Conservation (phyloP, 2,888 invertebrate species). For the Lasioglossum leucozonium region DNA sequence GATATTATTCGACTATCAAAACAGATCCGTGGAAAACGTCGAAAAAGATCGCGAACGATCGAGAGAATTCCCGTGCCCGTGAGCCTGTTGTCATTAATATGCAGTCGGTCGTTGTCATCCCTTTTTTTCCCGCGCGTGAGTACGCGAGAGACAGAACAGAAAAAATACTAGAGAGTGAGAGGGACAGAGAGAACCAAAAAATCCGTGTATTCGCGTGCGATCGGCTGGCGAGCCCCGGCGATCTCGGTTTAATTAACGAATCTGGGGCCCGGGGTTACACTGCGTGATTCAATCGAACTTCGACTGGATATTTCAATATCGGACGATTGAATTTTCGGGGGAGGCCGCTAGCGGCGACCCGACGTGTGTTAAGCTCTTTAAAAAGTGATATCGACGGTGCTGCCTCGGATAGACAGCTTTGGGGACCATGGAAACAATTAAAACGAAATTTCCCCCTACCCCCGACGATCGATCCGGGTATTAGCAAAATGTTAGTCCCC, state of each 20-base stretch:
- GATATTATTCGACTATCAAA: not conserved
- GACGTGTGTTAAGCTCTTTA: conserved; percentile 31
- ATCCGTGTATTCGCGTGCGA: not conserved
- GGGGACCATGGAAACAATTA: not conserved
- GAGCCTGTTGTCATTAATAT: not conserved
- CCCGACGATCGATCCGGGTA: not conserved
- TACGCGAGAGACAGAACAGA: not conserved
- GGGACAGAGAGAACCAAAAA: too few species aligned
- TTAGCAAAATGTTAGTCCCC: not conserved
- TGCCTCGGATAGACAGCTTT: conserved; percentile 3
- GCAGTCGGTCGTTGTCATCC: conserved; percentile 6
- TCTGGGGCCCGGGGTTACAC: conserved; percentile 12
- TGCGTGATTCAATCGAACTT: conserved; percentile 47
- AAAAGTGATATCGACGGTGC: conserved; percentile 42
- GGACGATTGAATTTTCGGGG: conserved; percentile 44
- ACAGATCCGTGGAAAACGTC: not conserved
- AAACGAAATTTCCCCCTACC: not conserved
- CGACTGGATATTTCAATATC: conserved; percentile 47
- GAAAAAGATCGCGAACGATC: not conserved
- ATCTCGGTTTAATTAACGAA: conserved; percentile 44
- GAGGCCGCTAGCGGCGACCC: not conserved
- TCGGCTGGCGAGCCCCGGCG: conserved; percentile 1
- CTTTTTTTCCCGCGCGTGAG: not conserved
- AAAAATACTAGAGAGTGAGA: not conserved
- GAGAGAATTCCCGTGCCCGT: not conserved